Evolutionary conservation across 2,888 invertebrate genomes (phyloP), one percentile per base, ranked within the genome.

Genomic region (Leucophora obtusa): DNA sequence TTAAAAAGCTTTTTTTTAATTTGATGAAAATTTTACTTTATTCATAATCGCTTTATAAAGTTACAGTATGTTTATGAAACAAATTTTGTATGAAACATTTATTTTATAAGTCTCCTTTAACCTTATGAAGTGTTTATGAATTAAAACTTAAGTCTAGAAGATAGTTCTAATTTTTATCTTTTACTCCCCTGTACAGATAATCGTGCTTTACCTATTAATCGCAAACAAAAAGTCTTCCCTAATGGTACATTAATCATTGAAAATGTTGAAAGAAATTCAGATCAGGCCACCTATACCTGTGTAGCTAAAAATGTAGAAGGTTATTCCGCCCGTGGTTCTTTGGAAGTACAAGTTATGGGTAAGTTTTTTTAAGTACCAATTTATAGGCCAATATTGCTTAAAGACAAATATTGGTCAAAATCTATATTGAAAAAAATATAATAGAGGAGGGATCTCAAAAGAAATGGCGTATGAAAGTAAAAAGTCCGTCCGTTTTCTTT

Each of bases 291-390:
- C 0, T 98, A 98, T 91, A 96, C 96, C 0, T 98, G 98, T 90
- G 96, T 97, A 28, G 98, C 97, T 24, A 95, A 95, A 89, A 97
- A 97, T 91, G 94, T 95, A 14, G 96, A 97, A 89, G 97, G 96
- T 77, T 97, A 96, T 91, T 96, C 95, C 84, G 96, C 96, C 51
- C 93, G 96, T 82, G 96, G 96, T 86, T 95, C 95, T 38, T 93
- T 98, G 78, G 97, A 97, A 93, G 95, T 98, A 79, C 96, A 96
- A 94, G 97, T 98, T 71, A 97, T 98, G 96, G 98, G 98, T 98
- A 93, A 95, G 97, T 94, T 71, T 56, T 56, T 63, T 15, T 54
- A 59, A 69, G 69, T 62, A 53, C 78, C 72, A 63, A 63, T 73
- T 70, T 72, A 5, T 35, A 60, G 59, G 24, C 71, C 69, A 72